Base-by-base conservation (phyloP, 2,888 invertebrate species). In the Sussaba pulchella region DNA sequence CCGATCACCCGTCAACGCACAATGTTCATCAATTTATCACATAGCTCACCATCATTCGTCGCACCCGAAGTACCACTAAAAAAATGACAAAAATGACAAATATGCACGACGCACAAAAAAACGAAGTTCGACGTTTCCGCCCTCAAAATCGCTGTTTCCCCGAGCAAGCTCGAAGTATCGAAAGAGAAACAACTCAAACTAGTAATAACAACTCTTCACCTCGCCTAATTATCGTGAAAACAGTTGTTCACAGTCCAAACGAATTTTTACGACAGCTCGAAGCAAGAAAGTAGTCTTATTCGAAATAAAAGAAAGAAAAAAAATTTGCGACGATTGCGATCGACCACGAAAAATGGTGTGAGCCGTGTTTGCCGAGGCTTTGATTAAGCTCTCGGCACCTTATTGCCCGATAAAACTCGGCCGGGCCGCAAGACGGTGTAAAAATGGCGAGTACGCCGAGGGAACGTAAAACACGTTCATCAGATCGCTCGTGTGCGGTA, bases 311-410 rank as follows among this genome's bases (percentile, higher is more conserved):
- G 50, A 47, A 66, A 45, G 59, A 67, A 57, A 47, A 17, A 24
- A 52, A 12, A 36, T 4, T 47, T 14, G 24, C 17, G 64, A 73
- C 31, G 59, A n/a, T n/a, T n/a, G 66, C 17, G 52, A 70, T 10
- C 24, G 17, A 64, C 63, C 41, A 17, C 45, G 54, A 69, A 84
- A 88, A 87, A 31, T 31, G 6, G 6, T 5, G 61, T 82, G 74
- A 82, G 84, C 81, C 84, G 72, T 84, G 85, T 88, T 87, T 87
- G 82, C 85, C 72, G 36, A 78, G 79, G 78, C 85, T 84, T 85
- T 87, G 85, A 88, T 88, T 87, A 86, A 85, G 67, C 74, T 74
- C 54, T 70, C 77, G 59, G 14, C 64, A 69, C 39, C 59, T 79
- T 61, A 75, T 75, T 82, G 78, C 78, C 10, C 64, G 63, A 54